Percentiles rank a stretch among this genome's conserved stretches.
Evolutionary conservation across 2,888 invertebrate genomes (phyloP).

Genomic region (Hemicrepidius hirtus): DNA sequence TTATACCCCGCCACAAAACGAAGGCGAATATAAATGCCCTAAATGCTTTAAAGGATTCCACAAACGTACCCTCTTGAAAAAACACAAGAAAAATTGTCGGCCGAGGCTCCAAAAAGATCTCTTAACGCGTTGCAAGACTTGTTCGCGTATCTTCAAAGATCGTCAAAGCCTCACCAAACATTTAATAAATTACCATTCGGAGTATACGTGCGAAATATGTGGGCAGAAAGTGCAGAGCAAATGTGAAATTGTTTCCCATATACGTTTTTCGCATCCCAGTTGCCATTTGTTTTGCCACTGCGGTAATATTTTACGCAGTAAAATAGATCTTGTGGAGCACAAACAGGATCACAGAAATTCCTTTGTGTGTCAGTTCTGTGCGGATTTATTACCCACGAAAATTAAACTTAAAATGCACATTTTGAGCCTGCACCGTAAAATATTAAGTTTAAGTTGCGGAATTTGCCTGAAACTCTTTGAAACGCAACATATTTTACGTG

Average conservation of each 20-base stretch:
- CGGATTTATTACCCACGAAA: slow-evolving; percentile 75
- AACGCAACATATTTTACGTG: slow-evolving; percentile 74
- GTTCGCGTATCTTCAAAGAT: slow-evolving; percentile 76
- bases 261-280: slow-evolving; percentile 74
- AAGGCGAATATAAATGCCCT: slow-evolving; percentile 73
- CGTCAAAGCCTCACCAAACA: slow-evolving; percentile 75
- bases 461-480: slow-evolving; percentile 76
- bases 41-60: slow-evolving; percentile 76
- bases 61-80: slow-evolving; percentile 74
- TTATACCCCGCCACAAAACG: slow-evolving; percentile 71
- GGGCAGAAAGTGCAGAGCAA: slow-evolving; percentile 74
- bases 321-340: slow-evolving; percentile 73
- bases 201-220: slow-evolving; percentile 75
- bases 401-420: slow-evolving; percentile 77
- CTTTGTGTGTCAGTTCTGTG: slow-evolving; percentile 77
- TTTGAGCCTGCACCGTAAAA: slow-evolving; percentile 74
- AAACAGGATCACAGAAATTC: slow-evolving; percentile 74
- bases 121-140: slow-evolving; percentile 75
- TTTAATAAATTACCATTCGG: slow-evolving; percentile 74
- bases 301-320: slow-evolving; percentile 74
- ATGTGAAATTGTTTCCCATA: slow-evolving; percentile 76
- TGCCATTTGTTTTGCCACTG: slow-evolving; percentile 75
- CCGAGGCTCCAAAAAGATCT: slow-evolving; percentile 73
- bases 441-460: slow-evolving; percentile 75
- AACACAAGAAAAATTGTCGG: slow-evolving; percentile 76